These are phyloP conservation scores for Hoplodrina ambigua DNA, from an alignment of 2,888 invertebrate species.

Conservation along the genomic window DNA sequence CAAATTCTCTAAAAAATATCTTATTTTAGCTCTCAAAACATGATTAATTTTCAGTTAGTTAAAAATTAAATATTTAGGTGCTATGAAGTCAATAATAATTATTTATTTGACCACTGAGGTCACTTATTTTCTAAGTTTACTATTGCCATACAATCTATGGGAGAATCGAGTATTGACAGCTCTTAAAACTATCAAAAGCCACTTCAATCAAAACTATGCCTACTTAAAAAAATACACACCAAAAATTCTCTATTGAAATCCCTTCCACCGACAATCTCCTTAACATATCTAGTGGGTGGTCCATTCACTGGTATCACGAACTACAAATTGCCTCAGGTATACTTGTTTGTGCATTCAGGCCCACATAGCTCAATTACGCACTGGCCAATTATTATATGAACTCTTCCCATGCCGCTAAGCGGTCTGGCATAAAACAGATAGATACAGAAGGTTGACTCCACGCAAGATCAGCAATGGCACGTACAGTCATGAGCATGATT, in stretches of 20 bases:
- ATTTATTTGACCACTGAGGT: too few species aligned
- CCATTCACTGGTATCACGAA: slow-evolving; percentile 71
- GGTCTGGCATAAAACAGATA: background rate
- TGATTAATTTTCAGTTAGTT: too few species aligned
- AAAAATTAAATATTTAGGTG: too few species aligned
- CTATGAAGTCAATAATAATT: too few species aligned
- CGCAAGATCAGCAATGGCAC: background rate
- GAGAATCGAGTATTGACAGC: too few species aligned
- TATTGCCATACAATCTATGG: too few species aligned
- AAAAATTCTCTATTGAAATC: slow-evolving; percentile 1
- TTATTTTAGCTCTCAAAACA: too few species aligned
- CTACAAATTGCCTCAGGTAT: slow-evolving; percentile 76
- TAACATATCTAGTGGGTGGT: slow-evolving; percentile 76
- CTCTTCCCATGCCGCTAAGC: slow-evolving; percentile 74
- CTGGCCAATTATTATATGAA: slow-evolving; percentile 80
- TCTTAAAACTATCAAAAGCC: too few species aligned
- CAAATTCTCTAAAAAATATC: too few species aligned
- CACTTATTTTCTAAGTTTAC: too few species aligned
- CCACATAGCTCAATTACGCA: slow-evolving; percentile 79
- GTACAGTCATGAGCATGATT: background rate
- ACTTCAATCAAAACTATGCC: background rate
- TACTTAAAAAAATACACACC: background rate
- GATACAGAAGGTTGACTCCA: background rate
- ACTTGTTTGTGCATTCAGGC: slow-evolving; percentile 75
- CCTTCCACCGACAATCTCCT: slow-evolving; percentile 49